Percentiles rank a stretch among this genome's conserved stretches.
Evolutionary conservation across 2,888 invertebrate species (phyloP).

Genomic region (Cantharis flavilabris): DNA sequence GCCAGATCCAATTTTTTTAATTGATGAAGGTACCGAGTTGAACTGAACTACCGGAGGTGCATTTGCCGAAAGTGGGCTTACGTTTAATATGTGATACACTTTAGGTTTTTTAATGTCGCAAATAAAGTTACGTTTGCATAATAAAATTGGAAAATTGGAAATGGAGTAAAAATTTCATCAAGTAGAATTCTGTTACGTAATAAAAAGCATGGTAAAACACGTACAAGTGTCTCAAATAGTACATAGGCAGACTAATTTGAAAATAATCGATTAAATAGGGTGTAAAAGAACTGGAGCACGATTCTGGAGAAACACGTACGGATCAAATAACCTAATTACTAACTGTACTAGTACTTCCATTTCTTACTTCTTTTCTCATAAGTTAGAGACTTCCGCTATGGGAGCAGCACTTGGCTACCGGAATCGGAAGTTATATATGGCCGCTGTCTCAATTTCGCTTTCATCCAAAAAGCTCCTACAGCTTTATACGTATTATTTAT

Average conservation of each 20-base stretch:
- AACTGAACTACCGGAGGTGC: no score
- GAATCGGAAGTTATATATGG: constrained; percentile 34
- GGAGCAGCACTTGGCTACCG: constrained; percentile 32
- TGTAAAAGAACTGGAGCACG: constrained; percentile 9
- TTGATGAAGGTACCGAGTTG: neutral
- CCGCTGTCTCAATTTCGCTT: constrained; percentile 24
- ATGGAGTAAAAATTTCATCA: neutral
- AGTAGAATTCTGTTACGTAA: neutral
- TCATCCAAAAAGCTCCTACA: constrained; percentile 25
- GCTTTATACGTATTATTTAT: constrained; percentile 24
- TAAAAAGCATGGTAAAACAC: neutral
- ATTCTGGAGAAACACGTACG: constrained; percentile 24
- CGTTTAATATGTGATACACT: neutral
- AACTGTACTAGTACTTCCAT: constrained; percentile 33
- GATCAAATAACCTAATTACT: constrained; percentile 35
- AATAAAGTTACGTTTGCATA: neutral
- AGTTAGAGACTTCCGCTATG: constrained; percentile 33
- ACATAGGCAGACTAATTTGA: constrained; percentile 14
- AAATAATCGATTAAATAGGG: constrained; percentile 20
- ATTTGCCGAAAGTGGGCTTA: neutral
- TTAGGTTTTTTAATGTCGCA: neutral
- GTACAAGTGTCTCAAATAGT: neutral
- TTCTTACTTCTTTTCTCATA: constrained; percentile 25
- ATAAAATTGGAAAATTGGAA: neutral
- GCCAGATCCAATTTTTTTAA: neutral